Evolutionary conservation across 1,140 invertebrate species (phyloP), one percentile per base, ranked within the genome.

Genomic region (Tetraneura akinire): DNA sequence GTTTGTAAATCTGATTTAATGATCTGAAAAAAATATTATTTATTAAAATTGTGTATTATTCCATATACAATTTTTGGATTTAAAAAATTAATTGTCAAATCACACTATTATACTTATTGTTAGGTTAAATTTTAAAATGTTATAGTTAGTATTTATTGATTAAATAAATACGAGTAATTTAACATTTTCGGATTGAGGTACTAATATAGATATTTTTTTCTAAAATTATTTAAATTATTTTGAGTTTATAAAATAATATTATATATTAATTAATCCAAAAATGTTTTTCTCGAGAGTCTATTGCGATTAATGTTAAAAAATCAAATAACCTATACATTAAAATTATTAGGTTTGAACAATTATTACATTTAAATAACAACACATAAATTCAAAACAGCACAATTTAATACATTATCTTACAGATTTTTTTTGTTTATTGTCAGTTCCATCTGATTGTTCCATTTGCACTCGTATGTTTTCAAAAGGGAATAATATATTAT

Each of bases 1-100:
- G 32, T 37, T 60, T 78, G 73, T 42, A 78, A 60, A 45, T 60
- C 6, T 23, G 55, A 60, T 78, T 78, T 60, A 11, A 78, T 57
- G 14, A 9, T 60, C 73, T 78, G 14, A 78, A 78, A 42, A 66
- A 13, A 11, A 62, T 32, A 57, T 6, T 49, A 49, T 29, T 71
- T 71, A 29, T 49, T 29, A 51, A 8, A 32, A 26, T 0, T 10
- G 29, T 29, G 8, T 32, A 9, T n/a, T n/a, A n/a, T n/a, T n/a
- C n/a, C 16, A 60, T 26, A 0, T 29, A 29, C 18, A 29, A 29
- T 29, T 60, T 60, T 60, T 26, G 13, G 23, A 60, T 29, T 32
- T 26, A 60, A 26, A 8, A 29, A 60, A 37, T 37, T 6, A 47
- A 4, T 47, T 6, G 1, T 47, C 23, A 10, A 29, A 26, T 29